Conservation (phyloP, 1,140 invertebrate genomes). For the Trichonephila clavipes region DNA sequence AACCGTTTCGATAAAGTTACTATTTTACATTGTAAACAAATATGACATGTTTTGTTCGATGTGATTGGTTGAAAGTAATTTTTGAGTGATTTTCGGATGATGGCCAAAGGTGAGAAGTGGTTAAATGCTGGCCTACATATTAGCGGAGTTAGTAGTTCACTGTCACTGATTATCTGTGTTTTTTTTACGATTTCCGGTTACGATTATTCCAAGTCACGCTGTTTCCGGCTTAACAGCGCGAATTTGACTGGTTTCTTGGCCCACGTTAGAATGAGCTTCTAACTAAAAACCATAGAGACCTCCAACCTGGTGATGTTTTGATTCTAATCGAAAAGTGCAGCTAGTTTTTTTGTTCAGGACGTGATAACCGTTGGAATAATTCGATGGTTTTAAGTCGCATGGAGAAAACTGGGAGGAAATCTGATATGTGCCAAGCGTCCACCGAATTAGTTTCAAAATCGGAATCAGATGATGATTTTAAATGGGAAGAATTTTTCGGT, state of each 20-base stretch:
- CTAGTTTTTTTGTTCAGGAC: neutral
- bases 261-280: conserved; percentile 16
- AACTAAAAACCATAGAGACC: conserved; percentile 11
- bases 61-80: neutral
- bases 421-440: conserved; percentile 73
- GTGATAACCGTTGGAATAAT: conserved; percentile 50
- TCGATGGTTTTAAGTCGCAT: conserved; percentile 69
- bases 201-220: conserved; percentile 65
- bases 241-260: conserved; percentile 27
- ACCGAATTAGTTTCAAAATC: conserved; percentile 63
- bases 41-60: neutral
- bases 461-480: conserved; percentile 75
- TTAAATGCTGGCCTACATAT: conserved; percentile 41
- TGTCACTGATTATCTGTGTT: conserved; percentile 62
- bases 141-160: conserved; percentile 44
- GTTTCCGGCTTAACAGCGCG: conserved; percentile 45
- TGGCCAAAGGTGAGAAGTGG: conserved; percentile 29
- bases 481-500: conserved; percentile 76
- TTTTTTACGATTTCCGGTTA: conserved; percentile 71
- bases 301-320: neutral
- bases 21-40: neutral
- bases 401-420: conserved; percentile 51
- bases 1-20: neutral
- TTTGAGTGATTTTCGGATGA: neutral
- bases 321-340: neutral